These are phyloP conservation scores for Thomomys bottae DNA, from an alignment of 2,113 vertebrate species.

Conservation along the genomic window DNA sequence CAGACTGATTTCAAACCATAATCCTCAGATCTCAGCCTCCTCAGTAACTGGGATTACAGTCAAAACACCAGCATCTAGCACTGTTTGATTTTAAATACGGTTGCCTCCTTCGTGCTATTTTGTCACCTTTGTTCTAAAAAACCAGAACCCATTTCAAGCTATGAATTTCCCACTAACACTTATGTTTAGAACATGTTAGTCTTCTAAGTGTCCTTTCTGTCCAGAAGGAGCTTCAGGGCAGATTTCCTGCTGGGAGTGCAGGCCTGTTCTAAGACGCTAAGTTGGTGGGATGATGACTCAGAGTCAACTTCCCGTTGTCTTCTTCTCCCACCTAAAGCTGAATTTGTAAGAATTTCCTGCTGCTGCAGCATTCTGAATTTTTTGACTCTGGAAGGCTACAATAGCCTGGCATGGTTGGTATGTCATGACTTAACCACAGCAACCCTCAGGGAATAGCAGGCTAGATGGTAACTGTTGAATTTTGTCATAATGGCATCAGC, in stretches of 20 bases:
- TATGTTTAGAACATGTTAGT: not conserved
- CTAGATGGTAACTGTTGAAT: slow-evolving; percentile 24
- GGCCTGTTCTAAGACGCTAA: not conserved
- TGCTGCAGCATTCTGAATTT: not conserved
- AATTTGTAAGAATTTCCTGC: not conserved
- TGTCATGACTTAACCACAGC: not conserved
- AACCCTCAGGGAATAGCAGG: slow-evolving; percentile 4
- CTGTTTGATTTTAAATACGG: not conserved
- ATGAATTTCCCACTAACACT: slow-evolving; percentile 22
- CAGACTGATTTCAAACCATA: not conserved
- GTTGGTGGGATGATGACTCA: not conserved
- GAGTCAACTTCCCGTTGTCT: not conserved
- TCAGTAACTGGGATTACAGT: not conserved
- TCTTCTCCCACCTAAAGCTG: not conserved
- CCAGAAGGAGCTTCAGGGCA: not conserved
- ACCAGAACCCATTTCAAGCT: slow-evolving; percentile 20
- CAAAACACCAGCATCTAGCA: not conserved
- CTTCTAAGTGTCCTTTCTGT: not conserved
- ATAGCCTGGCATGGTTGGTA: not conserved
- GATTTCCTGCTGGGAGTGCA: not conserved
- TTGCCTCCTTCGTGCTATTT: not conserved
- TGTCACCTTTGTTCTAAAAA: slow-evolving; percentile 35
- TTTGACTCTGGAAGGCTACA: slow-evolving; percentile 2
- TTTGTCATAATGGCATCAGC: slow-evolving; percentile 20
- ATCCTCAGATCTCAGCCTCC: not conserved